phyloP scores from a whole-genome alignment of 1,140 invertebrate species.

The Hydropsyche tenuis region DNA sequence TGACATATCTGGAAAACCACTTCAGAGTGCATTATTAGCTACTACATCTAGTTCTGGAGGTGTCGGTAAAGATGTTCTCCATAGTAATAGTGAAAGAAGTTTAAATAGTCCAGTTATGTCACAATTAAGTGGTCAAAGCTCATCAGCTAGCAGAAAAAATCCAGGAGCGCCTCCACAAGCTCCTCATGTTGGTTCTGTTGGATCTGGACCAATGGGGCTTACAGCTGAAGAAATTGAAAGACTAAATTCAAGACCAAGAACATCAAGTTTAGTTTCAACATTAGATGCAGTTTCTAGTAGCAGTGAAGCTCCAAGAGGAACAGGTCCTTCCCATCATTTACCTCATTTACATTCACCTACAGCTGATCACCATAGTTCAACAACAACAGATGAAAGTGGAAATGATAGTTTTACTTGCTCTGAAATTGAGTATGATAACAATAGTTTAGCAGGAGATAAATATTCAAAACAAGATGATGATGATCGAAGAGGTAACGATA shows the following conservation, averaged over 20 bases:
- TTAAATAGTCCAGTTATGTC: constrained; percentile 91
- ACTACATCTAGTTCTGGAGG: constrained; percentile 86
- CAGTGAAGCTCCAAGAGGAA: constrained; percentile 80
- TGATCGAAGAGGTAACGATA: constrained; percentile 66
- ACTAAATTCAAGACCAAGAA: constrained; percentile 83
- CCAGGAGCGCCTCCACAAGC: constrained; percentile 67
- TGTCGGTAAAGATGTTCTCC: constrained; percentile 80
- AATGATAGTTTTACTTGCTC: constrained; percentile 98
- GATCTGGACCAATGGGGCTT: constrained; percentile 76
- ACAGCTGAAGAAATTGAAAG: constrained; percentile 93
- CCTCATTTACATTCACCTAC: constrained; percentile 72
- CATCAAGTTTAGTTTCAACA: constrained; percentile 89
- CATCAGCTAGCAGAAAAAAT: constrained; percentile 74
- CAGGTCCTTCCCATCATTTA: constrained; percentile 68
- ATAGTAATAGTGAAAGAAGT: constrained; percentile 88
- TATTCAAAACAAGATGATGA: constrained; percentile 76
- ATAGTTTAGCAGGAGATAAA: constrained; percentile 81
- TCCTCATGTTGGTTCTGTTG: constrained; percentile 66
- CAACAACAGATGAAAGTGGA: constrained; percentile 91
- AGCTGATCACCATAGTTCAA: constrained; percentile 78
- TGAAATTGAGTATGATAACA: constrained; percentile 96
- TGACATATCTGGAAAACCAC: constrained; percentile 90
- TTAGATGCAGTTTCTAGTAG: constrained; percentile 91
- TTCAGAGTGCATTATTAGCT: constrained; percentile 86
- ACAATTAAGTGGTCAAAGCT: constrained; percentile 83